Base-by-base conservation (phyloP, 2,888 invertebrate genomes). In the Zeuzera pyrina region DNA sequence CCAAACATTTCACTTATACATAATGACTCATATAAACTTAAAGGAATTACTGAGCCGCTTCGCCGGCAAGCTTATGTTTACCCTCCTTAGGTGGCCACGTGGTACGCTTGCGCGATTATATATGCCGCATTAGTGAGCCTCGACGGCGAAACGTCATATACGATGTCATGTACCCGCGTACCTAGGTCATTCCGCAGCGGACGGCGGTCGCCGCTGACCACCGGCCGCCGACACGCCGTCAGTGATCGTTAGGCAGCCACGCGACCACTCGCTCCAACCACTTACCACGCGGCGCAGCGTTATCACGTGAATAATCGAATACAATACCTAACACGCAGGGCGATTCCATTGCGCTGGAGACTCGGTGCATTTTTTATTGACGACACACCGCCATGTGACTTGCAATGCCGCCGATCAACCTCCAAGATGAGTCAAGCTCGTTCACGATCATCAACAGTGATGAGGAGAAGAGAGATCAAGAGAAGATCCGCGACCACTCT, bases 401-500 rank as follows among this genome's bases (percentile, higher is more conserved):
- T 37, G 42, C 34, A 52, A 76, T 74, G 77, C 65, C 72, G 32
- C 57, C 71, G 38, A 57, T 56, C 36, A 53, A 56, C 34, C 39
- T 47, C 19, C 45, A 60, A 27, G 39, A 55, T 35, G 58, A 61
- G 33, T 36, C 56, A 29, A 56, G 57, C 52, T 65, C 71, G 27
- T 74, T 73, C 53, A 63, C 72, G 38, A 61, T 77, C 33, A 47
- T 67, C 48, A 55, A 57, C 45, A 52, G 46, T 34, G 61, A 55
- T 11, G 28, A 42, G 16, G 45, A 45, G 42, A 39, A 31, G 8
- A 23, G 10, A 10, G 3, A 16, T 3, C 10, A 15, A 10, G 19
- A 22, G 7, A 21, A 25, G 16, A 14, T 23, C 13, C 30, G 30
- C 7, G 35, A 19, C 11, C 7, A 24, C 8, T 12, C 25, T 5